Base-by-base conservation (phyloP, 2,113 vertebrate genomes). In the Bambusicola thoracicus region DNA sequence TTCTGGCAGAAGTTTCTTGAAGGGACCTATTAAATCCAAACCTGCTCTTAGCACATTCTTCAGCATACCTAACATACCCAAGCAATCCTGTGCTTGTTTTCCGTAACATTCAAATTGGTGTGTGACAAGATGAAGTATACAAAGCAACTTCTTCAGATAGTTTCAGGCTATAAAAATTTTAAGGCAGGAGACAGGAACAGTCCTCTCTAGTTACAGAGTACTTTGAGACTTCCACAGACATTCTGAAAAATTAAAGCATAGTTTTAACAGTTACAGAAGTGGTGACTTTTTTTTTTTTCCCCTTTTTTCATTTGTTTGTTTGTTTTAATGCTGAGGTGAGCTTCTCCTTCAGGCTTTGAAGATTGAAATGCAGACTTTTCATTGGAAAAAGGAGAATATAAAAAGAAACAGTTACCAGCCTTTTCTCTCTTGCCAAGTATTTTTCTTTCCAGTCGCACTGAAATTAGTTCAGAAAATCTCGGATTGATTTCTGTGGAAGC, bases 61-160 rank as follows among this genome's bases (percentile, higher is more conserved):
- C 81, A 76, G 51, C 69, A 56, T 92, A 66, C 83, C 87, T 90
- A 72, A 49, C 82, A 87, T 92, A 85, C 59, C 49, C 68, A 83
- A 91, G 72, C 67, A 94, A 41, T 89, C 93, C 79, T 83, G 82
- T 90, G 72, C 85, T 94, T 93, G 82, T 32, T 87, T 76, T 95
- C 79, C 29, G 24, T 80, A 82, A 30, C 21, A 4, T 91, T 85
- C 32, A 53, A 46, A 14, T 44, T 49, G 68, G 49, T 66, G 72
- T 85, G 79, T 69, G 61, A 83, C 72, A 63, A 25, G 79, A 74
- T 58, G 72, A 85, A 90, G 30, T 68, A 56, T 56, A 73, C 0
- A 2, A 13, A 87, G 22, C 70, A 73, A 77, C 76, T 85, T 90
- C 79, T 95, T 74, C 59, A 80, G 9, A 94, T 94, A 68, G 72